Evolutionary conservation across 2,113 vertebrate species (phyloP), one percentile per base, ranked within the genome.

Genomic region (Notarius quadriscutis): DNA sequence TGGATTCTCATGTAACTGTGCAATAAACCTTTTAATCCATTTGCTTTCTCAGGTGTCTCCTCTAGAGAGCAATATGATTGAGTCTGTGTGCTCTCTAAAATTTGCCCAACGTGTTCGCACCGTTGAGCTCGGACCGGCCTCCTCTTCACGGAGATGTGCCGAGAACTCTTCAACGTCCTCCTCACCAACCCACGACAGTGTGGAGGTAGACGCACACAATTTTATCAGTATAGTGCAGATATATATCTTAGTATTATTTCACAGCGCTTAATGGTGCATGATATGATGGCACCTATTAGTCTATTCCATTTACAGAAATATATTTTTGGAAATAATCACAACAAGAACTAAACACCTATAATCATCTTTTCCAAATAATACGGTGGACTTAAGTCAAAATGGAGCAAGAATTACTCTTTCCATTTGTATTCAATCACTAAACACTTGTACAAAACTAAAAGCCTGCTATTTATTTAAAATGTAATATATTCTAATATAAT

Each of bases 61-160:
- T 0, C 92, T 96, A 0, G 95, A 97, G 81, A 94, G 94, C 25
- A 97, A 99, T 91, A 94, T 94, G 87, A 97, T 96, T 0, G 98
- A 99, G 95, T 99, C 97, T 0, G 92, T 99, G 27, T 99, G 97
- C 89, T 99, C 98, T 34, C 95, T 99, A 62, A 98, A 98, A 95
- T 99, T 99, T 2, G 98, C 97, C 0, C 97, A 99, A 94, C 94
- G 98, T 0, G 98, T 99, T 65, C 97, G 97, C 69, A 96, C 96
- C 0, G 95, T 99, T 62, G 98, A 99, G 93, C 94, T 99, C 89
- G 96, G 95, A 62, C 91, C 92, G 7, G 90, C 95, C 8, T 92
- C 94, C 0, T 90, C 92, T 2, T 92, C 95, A 58, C 95, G 96
- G 90, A 96, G 93, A 86, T 91, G 95, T 63, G 93, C 95, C 11